These are phyloP conservation scores for Lithophane socia DNA, from an alignment of 2,888 invertebrate genomes.

Conservation along the genomic window DNA sequence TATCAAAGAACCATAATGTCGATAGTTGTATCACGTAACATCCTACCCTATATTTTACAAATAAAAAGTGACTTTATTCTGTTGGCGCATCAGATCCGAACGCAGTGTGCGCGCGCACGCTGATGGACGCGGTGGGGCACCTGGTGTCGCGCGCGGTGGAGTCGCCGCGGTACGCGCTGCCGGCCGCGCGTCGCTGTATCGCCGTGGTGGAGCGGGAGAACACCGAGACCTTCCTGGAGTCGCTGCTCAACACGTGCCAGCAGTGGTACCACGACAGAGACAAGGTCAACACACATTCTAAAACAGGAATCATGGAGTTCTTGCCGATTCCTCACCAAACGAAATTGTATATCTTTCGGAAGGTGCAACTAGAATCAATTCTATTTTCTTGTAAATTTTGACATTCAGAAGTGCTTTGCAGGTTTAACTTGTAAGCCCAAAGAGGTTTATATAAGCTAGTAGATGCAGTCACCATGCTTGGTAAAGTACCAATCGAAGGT, in stretches of 20 bases:
- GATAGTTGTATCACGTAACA: too few species aligned
- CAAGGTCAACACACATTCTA: conserved; percentile 63
- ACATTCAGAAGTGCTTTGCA: background rate
- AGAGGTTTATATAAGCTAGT: too few species aligned
- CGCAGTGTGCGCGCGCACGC: conserved; percentile 91
- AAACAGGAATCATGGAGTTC: too few species aligned
- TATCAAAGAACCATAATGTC: too few species aligned
- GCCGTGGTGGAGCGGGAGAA: conserved; percentile 96
- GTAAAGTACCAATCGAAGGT: background rate
- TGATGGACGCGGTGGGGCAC: conserved; percentile 96
- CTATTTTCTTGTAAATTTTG: background rate
- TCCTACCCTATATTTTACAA: too few species aligned
- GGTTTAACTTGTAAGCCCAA: background rate
- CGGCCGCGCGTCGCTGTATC: conserved; percentile 96
- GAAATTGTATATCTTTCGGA: background rate
- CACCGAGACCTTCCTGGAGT: conserved; percentile 97
- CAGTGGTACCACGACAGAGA: conserved; percentile 96
- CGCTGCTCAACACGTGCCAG: conserved; percentile 96
- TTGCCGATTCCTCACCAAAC: background rate
- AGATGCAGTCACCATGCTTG: background rate
- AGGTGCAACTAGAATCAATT: background rate
- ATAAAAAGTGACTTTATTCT: too few species aligned
- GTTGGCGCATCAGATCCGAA: conserved; percentile 92
- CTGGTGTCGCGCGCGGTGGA: conserved; percentile 95
- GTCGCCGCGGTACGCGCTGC: conserved; percentile 94